Evolutionary conservation across 2,888 invertebrate genomes (phyloP), one percentile per base, ranked within the genome.

Genomic region (Lacanobia oleracea): DNA sequence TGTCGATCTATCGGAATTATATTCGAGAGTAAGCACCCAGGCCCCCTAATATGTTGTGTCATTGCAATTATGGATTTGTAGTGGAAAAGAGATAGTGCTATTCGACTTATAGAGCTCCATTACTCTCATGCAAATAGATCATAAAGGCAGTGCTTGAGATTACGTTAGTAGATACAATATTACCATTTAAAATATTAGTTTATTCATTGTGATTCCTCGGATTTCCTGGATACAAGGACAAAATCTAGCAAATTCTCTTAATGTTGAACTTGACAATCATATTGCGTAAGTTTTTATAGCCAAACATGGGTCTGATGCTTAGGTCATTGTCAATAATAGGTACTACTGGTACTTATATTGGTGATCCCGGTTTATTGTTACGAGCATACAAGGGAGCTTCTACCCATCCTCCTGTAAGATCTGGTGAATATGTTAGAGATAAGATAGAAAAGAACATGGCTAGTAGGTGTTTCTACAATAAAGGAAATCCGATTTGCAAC

Each of bases 301-400:
- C 23, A 21, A 21, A 53, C 51, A 33, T 21, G 10, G 10, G 12
- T 12, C n/a, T 23, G 23, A 33, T 7, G 4, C 9, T 67, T n/a
- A 7, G 0, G 37, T 50, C 12, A 48, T 9, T 23, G 1, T 33
- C 40, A 53, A 48, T 14, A 33, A 43, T 14, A n/a, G n/a, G n/a
- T n/a, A 50, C 40, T 50, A 63, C 40, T 56, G 12, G 54, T 37
- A 71, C 23, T 37, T 14, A 21, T 12, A 18, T 60, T 68, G 48
- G 70, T 62, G 18, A 68, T 23, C 10, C 9, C 4, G 0, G 21
- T 51, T 68, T 54, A 45, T 21, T 68, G 53, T 68, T 68, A 68
- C 23, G 27, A 45, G 21, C 10, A 18, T 1, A 45, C 9, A 45
- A 45, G 53, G 21, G 37, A 70, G 37, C 40, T 48, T 9, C 14